A percentile compares a stretch with the other conserved stretches of the same genome.
Evolutionary conservation across 2,113 vertebrate genomes (phyloP).

Genomic region (Pelecanoides urinatrix): DNA sequence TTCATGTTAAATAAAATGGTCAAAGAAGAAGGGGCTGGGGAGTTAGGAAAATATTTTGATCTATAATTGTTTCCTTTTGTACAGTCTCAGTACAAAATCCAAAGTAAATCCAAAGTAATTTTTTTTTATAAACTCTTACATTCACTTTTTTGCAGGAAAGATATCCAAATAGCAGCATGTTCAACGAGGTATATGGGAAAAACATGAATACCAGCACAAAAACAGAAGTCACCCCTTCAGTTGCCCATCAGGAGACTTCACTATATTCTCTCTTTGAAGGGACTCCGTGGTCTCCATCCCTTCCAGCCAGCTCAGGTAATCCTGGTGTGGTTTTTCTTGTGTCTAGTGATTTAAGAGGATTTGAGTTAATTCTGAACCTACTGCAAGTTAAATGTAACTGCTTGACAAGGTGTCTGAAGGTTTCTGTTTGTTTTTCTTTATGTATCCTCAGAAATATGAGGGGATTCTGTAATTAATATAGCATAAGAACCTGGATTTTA

Average conservation of each 20-base stretch:
- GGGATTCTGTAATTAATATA: background rate
- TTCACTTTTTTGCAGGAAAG: slow-evolving; percentile 78
- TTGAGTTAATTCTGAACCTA: background rate
- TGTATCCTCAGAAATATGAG: background rate
- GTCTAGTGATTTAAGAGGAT: background rate
- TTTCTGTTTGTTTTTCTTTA: background rate
- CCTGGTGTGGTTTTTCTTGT: background rate
- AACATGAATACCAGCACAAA: slow-evolving; percentile 85
- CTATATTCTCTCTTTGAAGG: slow-evolving; percentile 96
- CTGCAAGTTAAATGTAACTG: background rate
- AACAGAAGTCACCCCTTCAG: slow-evolving; percentile 76
- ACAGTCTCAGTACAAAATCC: background rate
- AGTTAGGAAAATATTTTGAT: background rate
- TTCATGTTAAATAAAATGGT: background rate
- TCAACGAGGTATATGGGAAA: slow-evolving; percentile 95
- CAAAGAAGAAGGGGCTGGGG: background rate
- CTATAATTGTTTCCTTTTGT: background rate
- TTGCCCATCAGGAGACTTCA: slow-evolving; percentile 92
- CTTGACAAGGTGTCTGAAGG: background rate
- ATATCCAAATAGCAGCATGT: slow-evolving; percentile 91
- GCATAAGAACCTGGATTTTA: background rate
- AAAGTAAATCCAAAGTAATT: background rate
- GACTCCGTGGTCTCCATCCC: slow-evolving; percentile 95
- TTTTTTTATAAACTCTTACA: background rate
- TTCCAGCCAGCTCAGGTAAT: slow-evolving; percentile 96